Evolutionary conservation across 2,113 vertebrate genomes (phyloP), one percentile per base, ranked within the genome.

Genomic region (Myotis yumanensis): DNA sequence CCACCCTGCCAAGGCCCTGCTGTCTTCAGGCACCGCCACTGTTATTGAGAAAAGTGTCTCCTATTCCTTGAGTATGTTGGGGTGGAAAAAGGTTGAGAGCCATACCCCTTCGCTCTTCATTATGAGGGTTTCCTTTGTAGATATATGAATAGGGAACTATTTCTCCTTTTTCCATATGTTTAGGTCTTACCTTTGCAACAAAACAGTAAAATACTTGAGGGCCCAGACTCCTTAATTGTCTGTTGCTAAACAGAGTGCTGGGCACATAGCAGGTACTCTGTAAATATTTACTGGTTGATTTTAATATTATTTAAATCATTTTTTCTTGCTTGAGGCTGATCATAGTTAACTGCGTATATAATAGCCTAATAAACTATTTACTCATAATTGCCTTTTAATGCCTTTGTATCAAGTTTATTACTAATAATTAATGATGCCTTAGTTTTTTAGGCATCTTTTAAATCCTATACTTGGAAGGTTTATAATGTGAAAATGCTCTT

Each of bases 381-480:
- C 11, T 88, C 7, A 75, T 73, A 57, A 57, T 81, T 81, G 43
- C 54, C 86, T 88, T 91, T 94, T 93, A 95, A 86, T 92, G 43
- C 11, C 54, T 87, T 86, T 68, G n/a, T 87, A 48, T 95, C 68
- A 85, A 46, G n/a, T 90, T 89, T 95, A 72, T 88, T 79, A 86
- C 54, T 89, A 83, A 73, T 72, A 75, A 35, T 76, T 59, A 85
- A 86, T 64, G 32, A 64, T 92, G 59, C 17, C 46, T 85, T 95
- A 73, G 52, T 86, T 79, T 81, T 90, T 57, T 62, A 90, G 43
- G 12, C 40, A 82, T 79, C 14, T 86, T 93, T 93, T 92, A 83
- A 89, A 86, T 86, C 15, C 35, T 64, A 1, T 54, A 59, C 23
- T 94, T 90, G 25, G 2, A 93, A 64, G 51, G 16, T 54, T 83